A percentile compares a stretch with the other conserved stretches of the same genome.
Conservation (phyloP, 2,113 vertebrate species). For the Pachyramphus minor region DNA sequence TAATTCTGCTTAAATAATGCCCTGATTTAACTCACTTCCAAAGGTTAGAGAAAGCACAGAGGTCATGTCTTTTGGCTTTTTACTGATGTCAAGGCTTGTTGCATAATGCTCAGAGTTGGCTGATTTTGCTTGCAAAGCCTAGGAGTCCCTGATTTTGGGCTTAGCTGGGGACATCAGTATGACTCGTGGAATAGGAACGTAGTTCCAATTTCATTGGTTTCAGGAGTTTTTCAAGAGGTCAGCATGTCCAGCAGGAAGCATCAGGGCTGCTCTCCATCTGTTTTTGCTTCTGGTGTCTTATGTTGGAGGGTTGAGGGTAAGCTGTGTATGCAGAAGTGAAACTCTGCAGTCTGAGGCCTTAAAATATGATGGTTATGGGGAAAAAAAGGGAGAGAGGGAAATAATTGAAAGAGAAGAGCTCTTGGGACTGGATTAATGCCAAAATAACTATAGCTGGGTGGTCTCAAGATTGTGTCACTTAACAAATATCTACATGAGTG, state of each 20-base stretch:
- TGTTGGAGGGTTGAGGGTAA: neutral
- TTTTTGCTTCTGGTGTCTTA: neutral
- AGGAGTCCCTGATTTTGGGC: neutral
- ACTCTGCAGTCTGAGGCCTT: neutral
- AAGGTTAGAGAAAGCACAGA: neutral
- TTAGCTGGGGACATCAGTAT: neutral
- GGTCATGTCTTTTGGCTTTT: neutral
- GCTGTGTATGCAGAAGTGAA: neutral
- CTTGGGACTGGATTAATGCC: neutral
- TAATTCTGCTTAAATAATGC: neutral
- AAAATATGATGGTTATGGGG: neutral
- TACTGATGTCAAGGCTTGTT: neutral
- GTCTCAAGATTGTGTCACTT: neutral
- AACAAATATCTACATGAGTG: neutral
- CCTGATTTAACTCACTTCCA: neutral
- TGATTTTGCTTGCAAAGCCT: neutral
- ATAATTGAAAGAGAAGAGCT: neutral
- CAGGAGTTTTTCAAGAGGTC: neutral
- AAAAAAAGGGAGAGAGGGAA: neutral
- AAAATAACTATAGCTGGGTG: neutral
- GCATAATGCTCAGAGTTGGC: neutral
- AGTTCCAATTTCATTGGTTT: neutral
- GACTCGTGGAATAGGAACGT: neutral
- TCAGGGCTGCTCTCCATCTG: neutral
- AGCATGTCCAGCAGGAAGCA: neutral